Conservation (phyloP, 2,113 vertebrate genomes). For the Eulemur macaco region DNA sequence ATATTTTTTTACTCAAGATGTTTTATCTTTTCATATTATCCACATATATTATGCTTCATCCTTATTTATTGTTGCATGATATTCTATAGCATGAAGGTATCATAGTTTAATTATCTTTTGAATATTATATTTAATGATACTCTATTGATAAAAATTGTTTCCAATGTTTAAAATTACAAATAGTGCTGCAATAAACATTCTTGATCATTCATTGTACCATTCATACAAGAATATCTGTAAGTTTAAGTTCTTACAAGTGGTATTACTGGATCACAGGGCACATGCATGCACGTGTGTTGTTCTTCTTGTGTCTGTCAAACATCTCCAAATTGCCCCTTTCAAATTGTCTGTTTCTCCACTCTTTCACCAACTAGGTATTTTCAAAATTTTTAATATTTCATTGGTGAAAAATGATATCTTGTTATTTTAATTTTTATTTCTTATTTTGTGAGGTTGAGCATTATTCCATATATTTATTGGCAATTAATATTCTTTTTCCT, state of each 20-base stretch:
- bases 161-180: neutral
- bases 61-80: neutral
- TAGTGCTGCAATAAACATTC: neutral
- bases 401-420: neutral
- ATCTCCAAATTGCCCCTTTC: neutral
- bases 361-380: neutral
- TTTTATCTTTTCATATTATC: neutral
- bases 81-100: neutral
- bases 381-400: neutral
- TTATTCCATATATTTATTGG: neutral
- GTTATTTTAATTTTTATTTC: neutral
- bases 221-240: neutral
- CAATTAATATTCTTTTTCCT: neutral
- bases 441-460: neutral
- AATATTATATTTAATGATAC: neutral
- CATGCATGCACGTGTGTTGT: accelerated
- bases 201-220: neutral
- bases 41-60: neutral
- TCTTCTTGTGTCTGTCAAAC: neutral
- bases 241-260: neutral
- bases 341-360: neutral
- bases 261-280: neutral
- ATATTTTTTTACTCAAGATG: neutral
- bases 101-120: neutral
- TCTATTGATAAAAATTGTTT: neutral